phyloP scores from a whole-genome alignment of 2,113 vertebrate genomes.

The Xerus inauris region DNA sequence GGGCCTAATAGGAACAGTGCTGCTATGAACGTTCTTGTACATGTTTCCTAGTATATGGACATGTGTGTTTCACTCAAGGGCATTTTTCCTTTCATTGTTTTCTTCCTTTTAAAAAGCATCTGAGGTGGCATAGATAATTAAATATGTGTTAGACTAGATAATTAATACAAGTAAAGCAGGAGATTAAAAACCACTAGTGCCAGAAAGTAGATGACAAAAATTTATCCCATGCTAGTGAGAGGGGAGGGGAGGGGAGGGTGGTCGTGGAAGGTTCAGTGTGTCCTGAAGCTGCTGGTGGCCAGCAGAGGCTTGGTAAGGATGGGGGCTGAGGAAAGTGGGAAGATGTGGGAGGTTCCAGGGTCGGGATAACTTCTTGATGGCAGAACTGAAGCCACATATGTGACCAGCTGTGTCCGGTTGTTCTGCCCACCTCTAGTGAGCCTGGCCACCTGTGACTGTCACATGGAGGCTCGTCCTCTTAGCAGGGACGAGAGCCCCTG shows the following conservation, averaged over 20 bases:
- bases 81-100: neutral
- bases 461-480: neutral
- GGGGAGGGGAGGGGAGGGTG: neutral
- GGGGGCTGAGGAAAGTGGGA: neutral
- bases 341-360: neutral
- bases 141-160: neutral
- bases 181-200: neutral
- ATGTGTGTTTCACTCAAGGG: neutral
- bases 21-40: neutral
- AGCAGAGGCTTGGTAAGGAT: neutral
- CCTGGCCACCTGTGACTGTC: no score
- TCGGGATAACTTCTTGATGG: neutral
- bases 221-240: no score
- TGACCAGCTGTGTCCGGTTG: rapidly evolving
- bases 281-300: neutral
- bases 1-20: neutral
- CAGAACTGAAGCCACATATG: neutral
- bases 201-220: neutral
- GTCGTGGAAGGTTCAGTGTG: rapidly evolving
- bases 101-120: neutral
- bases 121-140: neutral
- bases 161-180: neutral
- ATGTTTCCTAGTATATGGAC: neutral
- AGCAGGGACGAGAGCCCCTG: neutral
- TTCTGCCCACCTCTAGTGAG: neutral